Evolutionary conservation across 2,888 invertebrate genomes (phyloP).

Genomic region (Synergus japonicus): DNA sequence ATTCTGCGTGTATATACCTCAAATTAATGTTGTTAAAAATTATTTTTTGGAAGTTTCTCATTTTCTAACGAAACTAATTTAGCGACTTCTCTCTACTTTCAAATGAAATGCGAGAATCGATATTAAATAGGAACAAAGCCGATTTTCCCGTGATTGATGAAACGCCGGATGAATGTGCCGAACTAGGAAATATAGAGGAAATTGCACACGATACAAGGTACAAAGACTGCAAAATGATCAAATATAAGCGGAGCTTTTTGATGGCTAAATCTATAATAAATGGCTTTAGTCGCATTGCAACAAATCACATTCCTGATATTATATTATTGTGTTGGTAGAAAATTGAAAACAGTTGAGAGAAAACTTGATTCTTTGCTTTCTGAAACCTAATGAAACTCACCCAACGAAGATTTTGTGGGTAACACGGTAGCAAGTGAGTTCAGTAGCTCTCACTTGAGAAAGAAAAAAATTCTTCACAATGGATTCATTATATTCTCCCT

Average conservation of each 20-base stretch:
- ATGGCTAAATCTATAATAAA: not conserved
- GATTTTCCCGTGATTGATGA: not conserved
- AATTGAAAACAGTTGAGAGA: not conserved
- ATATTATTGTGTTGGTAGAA: constrained; percentile 6
- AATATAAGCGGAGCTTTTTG: not conserved
- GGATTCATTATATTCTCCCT: not conserved
- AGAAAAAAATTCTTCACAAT: not conserved
- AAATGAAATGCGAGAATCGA: not conserved
- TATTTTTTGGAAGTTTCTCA: not conserved
- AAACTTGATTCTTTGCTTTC: constrained; percentile 9
- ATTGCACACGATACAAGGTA: not conserved
- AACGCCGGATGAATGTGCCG: not conserved
- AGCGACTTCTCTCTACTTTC: not conserved
- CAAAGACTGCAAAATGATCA: not conserved
- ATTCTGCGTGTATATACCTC: not conserved
- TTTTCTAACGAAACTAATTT: not conserved
- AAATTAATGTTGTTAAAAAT: not conserved
- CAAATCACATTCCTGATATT: not conserved
- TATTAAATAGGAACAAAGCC: not conserved
- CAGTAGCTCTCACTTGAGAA: not conserved
- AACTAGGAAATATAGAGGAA: not conserved
- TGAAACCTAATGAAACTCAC: constrained; percentile 1
- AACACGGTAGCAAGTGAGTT: not conserved
- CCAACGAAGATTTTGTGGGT: not conserved
- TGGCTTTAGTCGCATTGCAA: not conserved